A percentile compares a stretch with the other conserved stretches of the same genome.
phyloP scores from a whole-genome alignment of 2,113 vertebrate species.

The Atractosteus spatula region DNA sequence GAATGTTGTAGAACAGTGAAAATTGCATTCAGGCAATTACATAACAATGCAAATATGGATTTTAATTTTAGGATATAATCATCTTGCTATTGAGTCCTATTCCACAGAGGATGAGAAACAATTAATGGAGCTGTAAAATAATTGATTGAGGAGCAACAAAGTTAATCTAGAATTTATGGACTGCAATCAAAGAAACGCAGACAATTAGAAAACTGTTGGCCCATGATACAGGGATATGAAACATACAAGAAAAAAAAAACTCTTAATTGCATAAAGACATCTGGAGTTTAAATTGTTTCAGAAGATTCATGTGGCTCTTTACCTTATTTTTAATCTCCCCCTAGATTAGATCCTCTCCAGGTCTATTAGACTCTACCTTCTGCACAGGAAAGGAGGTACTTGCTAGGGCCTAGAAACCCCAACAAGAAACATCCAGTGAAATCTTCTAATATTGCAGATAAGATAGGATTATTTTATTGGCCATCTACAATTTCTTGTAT shows the following conservation, averaged over 20 bases:
- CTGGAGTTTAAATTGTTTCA: too few relatives aligned
- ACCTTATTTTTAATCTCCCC: too few relatives aligned
- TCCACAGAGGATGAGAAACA: constrained; percentile 56
- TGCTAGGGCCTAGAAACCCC: too few relatives aligned
- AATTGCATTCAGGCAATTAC: constrained; percentile 34
- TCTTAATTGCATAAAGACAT: background rate
- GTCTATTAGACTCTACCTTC: too few relatives aligned
- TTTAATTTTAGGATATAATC: constrained; percentile 48
- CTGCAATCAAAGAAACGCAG: constrained; percentile 27
- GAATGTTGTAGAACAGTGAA: background rate
- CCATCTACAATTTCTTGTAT: too few relatives aligned
- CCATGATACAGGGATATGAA: constrained; percentile 24
- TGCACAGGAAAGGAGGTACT: too few relatives aligned
- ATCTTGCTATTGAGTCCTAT: constrained; percentile 33
- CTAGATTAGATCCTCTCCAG: too few relatives aligned
- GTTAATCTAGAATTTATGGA: constrained; percentile 43
- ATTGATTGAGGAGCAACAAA: constrained; percentile 37
- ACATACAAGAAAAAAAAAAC: background rate
- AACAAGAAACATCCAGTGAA: too few relatives aligned
- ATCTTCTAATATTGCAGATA: too few relatives aligned
- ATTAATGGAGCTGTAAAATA: constrained; percentile 52
- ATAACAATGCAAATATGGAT: constrained; percentile 47
- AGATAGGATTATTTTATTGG: too few relatives aligned
- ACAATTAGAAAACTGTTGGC: background rate
- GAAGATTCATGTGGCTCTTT: too few relatives aligned